These are phyloP conservation scores for Lysandra bellargus DNA, from an alignment of 2,888 invertebrate species.

Conservation along the genomic window DNA sequence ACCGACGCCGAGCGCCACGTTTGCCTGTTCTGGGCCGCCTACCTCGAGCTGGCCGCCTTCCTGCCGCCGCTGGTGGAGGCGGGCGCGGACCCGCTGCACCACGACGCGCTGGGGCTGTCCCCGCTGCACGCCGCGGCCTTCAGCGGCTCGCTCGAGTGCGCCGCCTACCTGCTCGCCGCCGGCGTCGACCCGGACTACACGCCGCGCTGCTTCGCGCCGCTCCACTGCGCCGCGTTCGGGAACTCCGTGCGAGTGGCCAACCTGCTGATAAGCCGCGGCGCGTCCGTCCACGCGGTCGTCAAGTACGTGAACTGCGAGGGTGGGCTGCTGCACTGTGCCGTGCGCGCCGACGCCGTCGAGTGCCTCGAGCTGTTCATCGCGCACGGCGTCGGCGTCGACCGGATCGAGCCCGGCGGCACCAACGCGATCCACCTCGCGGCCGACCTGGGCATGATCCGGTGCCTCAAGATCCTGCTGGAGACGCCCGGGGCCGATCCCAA, in stretches of 20 bases:
- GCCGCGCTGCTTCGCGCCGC: constrained; percentile 87
- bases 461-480: constrained; percentile 87
- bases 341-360: constrained; percentile 90
- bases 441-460: constrained; percentile 88
- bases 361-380: constrained; percentile 88
- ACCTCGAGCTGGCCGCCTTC: constrained; percentile 84
- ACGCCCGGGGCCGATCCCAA: constrained; percentile 87
- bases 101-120: constrained; percentile 86
- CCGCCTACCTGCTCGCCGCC: constrained; percentile 84
- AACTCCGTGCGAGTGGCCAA: constrained; percentile 90
- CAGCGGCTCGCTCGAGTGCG: constrained; percentile 87
- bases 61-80: constrained; percentile 82
- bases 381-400: constrained; percentile 88
- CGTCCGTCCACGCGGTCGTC: constrained; percentile 84
- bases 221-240: constrained; percentile 95
- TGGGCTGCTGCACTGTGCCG: constrained; percentile 91
- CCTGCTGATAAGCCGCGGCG: constrained; percentile 86
- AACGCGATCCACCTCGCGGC: constrained; percentile 91
- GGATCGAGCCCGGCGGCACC: constrained; percentile 87
- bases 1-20: constrained; percentile 86
- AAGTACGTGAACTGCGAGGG: constrained; percentile 85
- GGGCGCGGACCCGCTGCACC: constrained; percentile 86
- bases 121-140: constrained; percentile 89
- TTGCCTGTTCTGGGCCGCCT: constrained; percentile 87
- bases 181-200: constrained; percentile 85